These are phyloP conservation scores for Hippocampus abdominalis DNA, from an alignment of 2,113 vertebrate genomes.

Conservation along the genomic window DNA sequence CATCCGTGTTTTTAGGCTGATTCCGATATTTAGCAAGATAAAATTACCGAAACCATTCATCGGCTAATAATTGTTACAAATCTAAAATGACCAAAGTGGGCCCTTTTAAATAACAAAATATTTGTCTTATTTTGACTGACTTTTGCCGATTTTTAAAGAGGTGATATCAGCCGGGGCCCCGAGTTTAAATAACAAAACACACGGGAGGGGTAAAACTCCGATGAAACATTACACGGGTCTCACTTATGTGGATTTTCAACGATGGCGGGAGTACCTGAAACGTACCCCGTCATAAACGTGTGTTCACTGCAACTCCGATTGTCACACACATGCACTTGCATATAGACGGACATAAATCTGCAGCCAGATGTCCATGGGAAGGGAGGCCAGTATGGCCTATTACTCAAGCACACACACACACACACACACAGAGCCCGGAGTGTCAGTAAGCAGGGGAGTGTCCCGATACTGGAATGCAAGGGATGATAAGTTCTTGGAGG, in stretches of 20 bases:
- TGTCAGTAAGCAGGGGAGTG: slow-evolving; percentile 67
- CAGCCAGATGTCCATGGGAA: slow-evolving; percentile 66
- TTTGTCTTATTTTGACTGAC: no score
- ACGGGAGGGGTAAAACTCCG: no score
- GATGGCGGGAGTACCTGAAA: not conserved
- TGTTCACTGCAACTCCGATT: slow-evolving; percentile 2
- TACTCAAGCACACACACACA: slow-evolving; percentile 51
- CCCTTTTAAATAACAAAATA: no score
- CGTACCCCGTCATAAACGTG: not conserved
- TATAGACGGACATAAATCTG: slow-evolving; percentile 47
- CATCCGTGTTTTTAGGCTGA: no score
- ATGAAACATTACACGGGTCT: not conserved
- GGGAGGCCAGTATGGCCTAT: slow-evolving; percentile 61
- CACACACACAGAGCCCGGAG: slow-evolving; percentile 32
- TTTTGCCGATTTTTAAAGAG: no score
- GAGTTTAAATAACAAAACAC: not conserved
- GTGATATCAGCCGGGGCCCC: no score
- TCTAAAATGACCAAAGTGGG: no score
- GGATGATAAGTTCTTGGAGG: slow-evolving; percentile 67
- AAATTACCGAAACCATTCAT: no score
- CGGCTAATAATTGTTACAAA: no score
- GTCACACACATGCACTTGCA: slow-evolving; percentile 38
- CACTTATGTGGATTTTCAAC: not conserved
- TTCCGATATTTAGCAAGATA: no score
- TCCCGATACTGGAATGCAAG: slow-evolving; percentile 68